Evolutionary conservation across 2,888 invertebrate genomes (phyloP), one percentile per base, ranked within the genome.

Genomic region (Tuberolachnus salignus): DNA sequence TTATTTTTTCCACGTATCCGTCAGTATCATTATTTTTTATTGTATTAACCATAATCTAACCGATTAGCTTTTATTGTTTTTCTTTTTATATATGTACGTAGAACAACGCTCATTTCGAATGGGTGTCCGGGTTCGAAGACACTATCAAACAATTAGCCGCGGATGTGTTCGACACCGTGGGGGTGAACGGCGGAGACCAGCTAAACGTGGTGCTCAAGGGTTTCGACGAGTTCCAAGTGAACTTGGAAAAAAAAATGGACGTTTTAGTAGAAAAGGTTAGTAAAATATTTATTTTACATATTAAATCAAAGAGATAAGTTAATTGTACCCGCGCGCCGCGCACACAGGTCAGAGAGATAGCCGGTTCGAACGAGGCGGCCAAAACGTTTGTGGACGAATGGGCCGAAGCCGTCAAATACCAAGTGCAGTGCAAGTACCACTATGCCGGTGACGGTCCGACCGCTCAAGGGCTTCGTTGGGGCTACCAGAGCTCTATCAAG

Each of bases 311-410:
- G n/a, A n/a, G 3, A 9, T 3, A 55, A 11, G 11, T 9, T 59
- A 13, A 59, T 21, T 16, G 2, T 16, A 16, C n/a, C n/a, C n/a
- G n/a, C n/a, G n/a, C n/a, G n/a, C n/a, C n/a, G n/a, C n/a, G n/a
- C n/a, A n/a, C 3, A 16, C 19, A 19, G 51, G 51, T 9, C 6
- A 53, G 2, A 16, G n/a, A 9, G 8, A 9, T n/a, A 9, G 49
- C 16, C 19, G 51, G 21, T 57, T 13, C 57, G 2, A 21, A 13
- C 14, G 55, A 66, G 0, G 3, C 1, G 23, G 66, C 74, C 3
- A 75, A 75, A 66, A 1, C 42, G 14, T 53, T 75, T 19, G 66
- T n/a, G 4, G 66, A 6, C 46, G 74, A 75, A 10, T 75, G 74
- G 74, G 55, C 64, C 6, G 66, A 55, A 0, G 59, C 55, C 3